Conservation (phyloP, 2,113 vertebrate species). For the Rhea pennata region DNA sequence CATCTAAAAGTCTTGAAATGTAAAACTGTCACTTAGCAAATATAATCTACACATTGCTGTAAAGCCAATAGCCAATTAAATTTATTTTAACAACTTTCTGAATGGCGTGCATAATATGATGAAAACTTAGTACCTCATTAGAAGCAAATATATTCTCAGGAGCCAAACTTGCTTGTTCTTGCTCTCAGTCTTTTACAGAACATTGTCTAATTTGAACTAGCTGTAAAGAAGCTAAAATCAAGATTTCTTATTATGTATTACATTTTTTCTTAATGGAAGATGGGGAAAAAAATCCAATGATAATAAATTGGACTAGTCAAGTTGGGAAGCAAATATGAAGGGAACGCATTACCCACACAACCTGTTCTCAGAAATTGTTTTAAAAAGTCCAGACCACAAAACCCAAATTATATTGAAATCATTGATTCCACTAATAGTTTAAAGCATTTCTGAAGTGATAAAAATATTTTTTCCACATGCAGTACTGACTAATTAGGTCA, state of each 20-base stretch:
- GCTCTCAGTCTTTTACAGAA: background rate
- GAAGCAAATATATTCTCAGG: background rate
- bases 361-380: background rate
- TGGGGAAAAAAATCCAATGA: background rate
- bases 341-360: background rate
- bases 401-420: background rate
- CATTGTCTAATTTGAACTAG: background rate
- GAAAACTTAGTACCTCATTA: background rate
- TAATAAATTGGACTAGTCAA: background rate
- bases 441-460: background rate
- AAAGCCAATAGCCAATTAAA: background rate
- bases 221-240: background rate
- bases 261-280: background rate
- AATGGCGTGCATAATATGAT: background rate
- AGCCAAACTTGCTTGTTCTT: background rate
- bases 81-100: background rate
- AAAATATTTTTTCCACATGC: background rate
- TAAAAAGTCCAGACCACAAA: background rate
- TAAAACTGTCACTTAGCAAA: background rate
- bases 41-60: background rate
- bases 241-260: background rate
- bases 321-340: background rate
- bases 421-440: background rate
- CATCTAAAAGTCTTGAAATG: background rate
- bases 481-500: background rate